Base-by-base conservation (phyloP, 2,888 invertebrate species). In the Lycocerus yunnanus region DNA sequence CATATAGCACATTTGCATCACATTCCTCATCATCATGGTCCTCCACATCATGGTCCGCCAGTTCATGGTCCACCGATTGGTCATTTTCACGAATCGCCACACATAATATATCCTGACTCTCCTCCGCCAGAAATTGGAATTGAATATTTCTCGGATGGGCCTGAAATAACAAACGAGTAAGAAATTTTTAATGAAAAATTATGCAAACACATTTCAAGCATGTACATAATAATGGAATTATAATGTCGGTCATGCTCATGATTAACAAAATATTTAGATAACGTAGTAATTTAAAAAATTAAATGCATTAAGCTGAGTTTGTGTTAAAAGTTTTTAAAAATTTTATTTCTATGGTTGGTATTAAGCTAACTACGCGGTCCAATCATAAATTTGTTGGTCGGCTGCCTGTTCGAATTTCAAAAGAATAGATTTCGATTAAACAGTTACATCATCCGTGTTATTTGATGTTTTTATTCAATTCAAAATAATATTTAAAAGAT, bases 1-100 rank as follows among this genome's bases (percentile, higher is more conserved):
- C 89, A 93, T 87, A 92, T 94, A 74, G 92, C 93, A 58, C 95
- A 95, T 87, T 92, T 93, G 80, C 93, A 95, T 86, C 92, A 92
- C 77, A 89, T 92, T 9, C 78, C 80, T 3, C 87, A 87, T 24
- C 77, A 84, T 4, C 43, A 43, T n/a, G 43, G 43, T n/a, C 81
- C 78, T 74, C 84, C 67, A n/a, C 59, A 69, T 1, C 69, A 69
- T 63, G 43, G 15, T 11, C 65, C 69, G 9, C 18, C 66, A 6
- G n/a, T 15, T 20, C 66, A 68, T 14, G 18, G 58, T 59, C 15
- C 21, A 11, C 2, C 60, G 3, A 66, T 43, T 68, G 15, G 18
- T n/a, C 61, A 63, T 18, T 63, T 2, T 11, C 61, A 63, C 18
- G 61, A 63, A 8, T 58, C 13, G 14, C 15, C 60, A 11, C 60